phyloP scores from a whole-genome alignment of 2,113 vertebrate species.

The Suncus etruscus region DNA sequence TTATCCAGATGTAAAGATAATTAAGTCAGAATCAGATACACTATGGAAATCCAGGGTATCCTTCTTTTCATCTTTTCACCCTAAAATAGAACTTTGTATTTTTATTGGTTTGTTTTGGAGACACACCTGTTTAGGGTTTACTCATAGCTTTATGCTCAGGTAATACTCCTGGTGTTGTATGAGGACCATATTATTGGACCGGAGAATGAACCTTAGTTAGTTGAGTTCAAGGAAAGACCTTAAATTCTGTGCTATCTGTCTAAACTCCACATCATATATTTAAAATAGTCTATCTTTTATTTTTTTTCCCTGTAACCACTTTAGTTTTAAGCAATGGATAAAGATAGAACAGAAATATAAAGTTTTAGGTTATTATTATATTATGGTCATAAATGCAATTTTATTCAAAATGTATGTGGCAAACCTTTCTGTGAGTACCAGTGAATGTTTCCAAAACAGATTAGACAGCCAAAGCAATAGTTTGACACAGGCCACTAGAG shows the following conservation, averaged over 20 bases:
- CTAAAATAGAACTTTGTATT: no score
- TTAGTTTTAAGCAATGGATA: conserved; percentile 5
- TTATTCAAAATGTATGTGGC: neutral
- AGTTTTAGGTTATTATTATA: neutral
- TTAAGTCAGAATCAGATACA: neutral
- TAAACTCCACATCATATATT: no score
- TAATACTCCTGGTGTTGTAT: no score
- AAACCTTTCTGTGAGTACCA: neutral
- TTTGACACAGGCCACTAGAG: neutral
- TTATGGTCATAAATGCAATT: neutral
- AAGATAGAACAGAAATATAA: neutral
- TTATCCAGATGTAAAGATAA: conserved; percentile 30
- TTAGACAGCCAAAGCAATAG: neutral
- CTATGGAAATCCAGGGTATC: neutral
- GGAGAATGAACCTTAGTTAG: no score
- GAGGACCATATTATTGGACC: no score
- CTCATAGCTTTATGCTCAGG: no score
- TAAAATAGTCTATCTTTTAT: neutral
- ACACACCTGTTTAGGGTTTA: no score
- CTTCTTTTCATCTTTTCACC: neutral
- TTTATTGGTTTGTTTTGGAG: no score
- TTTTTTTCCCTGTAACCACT: neutral
- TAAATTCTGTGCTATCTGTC: no score
- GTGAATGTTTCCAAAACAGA: neutral
- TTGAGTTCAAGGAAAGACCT: no score